Base-by-base conservation (phyloP, 2,113 vertebrate species). In the Lanius ludovicianus region DNA sequence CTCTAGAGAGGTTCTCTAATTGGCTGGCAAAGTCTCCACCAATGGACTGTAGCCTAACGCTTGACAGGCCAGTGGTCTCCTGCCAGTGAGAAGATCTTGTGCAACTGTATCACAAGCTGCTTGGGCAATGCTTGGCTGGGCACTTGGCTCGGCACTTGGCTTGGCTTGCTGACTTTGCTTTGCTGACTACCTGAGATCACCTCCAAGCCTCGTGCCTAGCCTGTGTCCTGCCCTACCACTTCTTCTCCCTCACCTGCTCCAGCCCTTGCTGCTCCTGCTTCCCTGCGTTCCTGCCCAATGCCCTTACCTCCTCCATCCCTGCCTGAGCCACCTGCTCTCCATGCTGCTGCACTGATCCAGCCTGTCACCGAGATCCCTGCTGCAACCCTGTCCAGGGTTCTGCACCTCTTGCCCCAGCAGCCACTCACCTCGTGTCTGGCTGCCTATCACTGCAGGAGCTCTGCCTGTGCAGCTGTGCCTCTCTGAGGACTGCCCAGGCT, bases 21-120 rank as follows among this genome's bases (percentile, higher is more conserved):
- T 0, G 0, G 9, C 24, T 39, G 8, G 50, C 19, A 47, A n/a
- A 2, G 2, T 47, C 14, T 39, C 28, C 22, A 33, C 11, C 49
- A 39, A 19, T 7, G 28, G 41, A 39, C 23, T 23, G 5, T 15
- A 39, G 17, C 27, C 41, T 14, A 33, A 23, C 0, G 0, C 12
- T 47, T 28, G 14, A 19, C 11, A 0, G 1, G 14, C n/a, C 49
- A 28, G 3, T 7, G 18, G 4, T 33, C 18, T 47, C 23, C 23
- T 22, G n/a, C 14, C n/a, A 47, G 28, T 1, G 1, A 46, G 11
- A 13, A 46, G 17, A 55, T 10, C 37, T 16, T 44, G 8, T 44
- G n/a, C 0, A 3, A 18, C 4, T 22, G 33, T 3, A 4, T 17
- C 59, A n/a, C 15, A 28, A 39, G 9, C 15, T 55, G 17, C 22